Evolutionary conservation across 2,888 invertebrate genomes (phyloP).

Genomic region (Podabrus alpinus): DNA sequence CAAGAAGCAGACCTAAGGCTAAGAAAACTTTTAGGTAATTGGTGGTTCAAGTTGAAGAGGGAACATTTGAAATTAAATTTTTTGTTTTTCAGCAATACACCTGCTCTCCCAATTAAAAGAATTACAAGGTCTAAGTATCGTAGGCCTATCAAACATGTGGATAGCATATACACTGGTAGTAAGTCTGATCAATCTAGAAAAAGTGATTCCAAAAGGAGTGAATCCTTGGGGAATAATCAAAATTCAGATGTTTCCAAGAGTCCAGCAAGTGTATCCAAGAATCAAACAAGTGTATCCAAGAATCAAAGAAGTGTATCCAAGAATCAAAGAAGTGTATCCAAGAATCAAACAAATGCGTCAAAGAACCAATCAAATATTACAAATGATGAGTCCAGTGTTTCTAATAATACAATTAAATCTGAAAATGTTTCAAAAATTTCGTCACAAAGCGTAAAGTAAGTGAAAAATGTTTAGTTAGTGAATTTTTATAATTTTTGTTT

Average conservation of each 20-base stretch:
- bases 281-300: not conserved
- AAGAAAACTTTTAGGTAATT: not conserved
- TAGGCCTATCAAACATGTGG: not conserved
- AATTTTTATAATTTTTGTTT: not conserved
- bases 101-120: not conserved
- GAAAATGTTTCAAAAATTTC: no score
- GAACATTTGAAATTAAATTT: not conserved
- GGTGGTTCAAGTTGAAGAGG: not conserved
- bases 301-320: no score
- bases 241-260: not conserved
- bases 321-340: not conserved
- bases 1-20: not conserved
- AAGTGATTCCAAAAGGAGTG: not conserved
- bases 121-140: not conserved
- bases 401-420: not conserved
- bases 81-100: not conserved
- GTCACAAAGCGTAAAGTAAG: not conserved
- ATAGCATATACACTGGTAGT: not conserved
- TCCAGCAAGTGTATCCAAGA: not conserved
- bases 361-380: not conserved
- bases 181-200: not conserved
- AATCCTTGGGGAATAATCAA: not conserved
- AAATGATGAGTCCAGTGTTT: not conserved
- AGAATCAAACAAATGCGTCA: no score
- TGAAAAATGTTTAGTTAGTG: not conserved